phyloP scores from a whole-genome alignment of 2,888 invertebrate genomes.

The Kuschelorhynchus macadamiae region DNA sequence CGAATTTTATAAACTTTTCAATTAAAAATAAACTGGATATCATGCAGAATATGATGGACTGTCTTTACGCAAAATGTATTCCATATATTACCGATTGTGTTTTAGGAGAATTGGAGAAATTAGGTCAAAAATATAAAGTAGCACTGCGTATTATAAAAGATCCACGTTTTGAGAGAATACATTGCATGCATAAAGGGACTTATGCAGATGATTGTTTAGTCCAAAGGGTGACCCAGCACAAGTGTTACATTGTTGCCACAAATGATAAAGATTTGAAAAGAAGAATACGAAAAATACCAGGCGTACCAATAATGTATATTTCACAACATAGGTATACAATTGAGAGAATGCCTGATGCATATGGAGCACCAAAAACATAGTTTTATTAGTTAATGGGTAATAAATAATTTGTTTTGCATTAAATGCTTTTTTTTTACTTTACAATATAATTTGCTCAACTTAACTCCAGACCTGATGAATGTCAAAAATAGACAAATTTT shows the following conservation, averaged over 20 bases:
- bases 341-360: conserved; percentile 99
- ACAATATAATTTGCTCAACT: too few species aligned
- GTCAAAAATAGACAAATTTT: too few species aligned
- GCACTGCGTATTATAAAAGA: conserved; percentile 96
- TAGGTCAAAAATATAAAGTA: conserved; percentile 93
- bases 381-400: neutral
- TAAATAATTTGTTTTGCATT: conserved; percentile 1
- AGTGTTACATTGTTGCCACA: conserved; percentile 99
- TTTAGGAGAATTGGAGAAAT: conserved; percentile 95
- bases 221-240: conserved; percentile 96
- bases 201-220: conserved; percentile 99
- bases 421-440: too few species aligned
- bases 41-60: conserved; percentile 98
- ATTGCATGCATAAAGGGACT: conserved; percentile 96
- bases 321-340: conserved; percentile 93
- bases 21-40: conserved; percentile 98
- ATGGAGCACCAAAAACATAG: conserved; percentile 85
- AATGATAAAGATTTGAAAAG: conserved; percentile 98
- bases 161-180: conserved; percentile 91
- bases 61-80: conserved; percentile 97
- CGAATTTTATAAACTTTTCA: conserved; percentile 99
- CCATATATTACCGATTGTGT: conserved; percentile 99
- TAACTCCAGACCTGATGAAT: too few species aligned
- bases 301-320: conserved; percentile 99
- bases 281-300: conserved; percentile 96